Conservation (phyloP, 1,140 invertebrate genomes). For the Idris sp. region DNA sequence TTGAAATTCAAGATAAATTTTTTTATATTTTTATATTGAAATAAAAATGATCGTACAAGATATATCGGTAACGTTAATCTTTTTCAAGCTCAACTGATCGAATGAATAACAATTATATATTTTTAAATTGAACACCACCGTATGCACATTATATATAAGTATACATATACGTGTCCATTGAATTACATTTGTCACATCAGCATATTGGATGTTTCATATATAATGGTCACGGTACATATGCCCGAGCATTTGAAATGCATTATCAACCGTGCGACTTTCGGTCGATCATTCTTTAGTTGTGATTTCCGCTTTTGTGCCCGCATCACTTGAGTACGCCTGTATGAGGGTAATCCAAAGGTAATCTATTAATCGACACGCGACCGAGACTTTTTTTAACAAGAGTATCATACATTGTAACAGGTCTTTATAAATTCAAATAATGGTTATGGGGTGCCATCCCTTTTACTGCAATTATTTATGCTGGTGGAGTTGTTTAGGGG, state of each 20-base stretch:
- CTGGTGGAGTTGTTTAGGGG: background rate
- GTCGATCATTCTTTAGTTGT: conserved; percentile 9
- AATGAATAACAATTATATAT: conserved; percentile 11
- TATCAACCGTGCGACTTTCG: conserved; percentile 32
- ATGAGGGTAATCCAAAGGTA: conserved; percentile 32
- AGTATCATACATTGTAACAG: conserved; percentile 9
- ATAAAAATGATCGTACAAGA: too few relatives aligned
- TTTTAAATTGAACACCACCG: conserved; percentile 16
- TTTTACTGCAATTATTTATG: conserved; percentile 6
- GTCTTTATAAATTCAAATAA: conserved; percentile 15
- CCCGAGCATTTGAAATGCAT: conserved; percentile 18
- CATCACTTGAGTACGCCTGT: conserved; percentile 18
- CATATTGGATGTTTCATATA: conserved; percentile 22
- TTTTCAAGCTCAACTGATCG: conserved; percentile 7
- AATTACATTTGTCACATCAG: conserved; percentile 10
- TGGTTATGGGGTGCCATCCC: background rate
- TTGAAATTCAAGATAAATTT: too few relatives aligned
- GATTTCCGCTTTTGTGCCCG: conserved; percentile 28
- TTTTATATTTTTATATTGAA: too few relatives aligned
- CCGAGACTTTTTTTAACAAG: conserved; percentile 24
- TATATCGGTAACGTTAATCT: background rate
- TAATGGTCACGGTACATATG: conserved; percentile 20
- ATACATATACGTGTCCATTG: too few relatives aligned
- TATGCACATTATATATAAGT: too few relatives aligned
- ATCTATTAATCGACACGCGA: conserved; percentile 44